Percentiles rank a stretch among this genome's conserved stretches.
These are phyloP conservation scores for Dascyllus trimaculatus DNA, from an alignment of 2,113 vertebrate species.

Conservation along the genomic window DNA sequence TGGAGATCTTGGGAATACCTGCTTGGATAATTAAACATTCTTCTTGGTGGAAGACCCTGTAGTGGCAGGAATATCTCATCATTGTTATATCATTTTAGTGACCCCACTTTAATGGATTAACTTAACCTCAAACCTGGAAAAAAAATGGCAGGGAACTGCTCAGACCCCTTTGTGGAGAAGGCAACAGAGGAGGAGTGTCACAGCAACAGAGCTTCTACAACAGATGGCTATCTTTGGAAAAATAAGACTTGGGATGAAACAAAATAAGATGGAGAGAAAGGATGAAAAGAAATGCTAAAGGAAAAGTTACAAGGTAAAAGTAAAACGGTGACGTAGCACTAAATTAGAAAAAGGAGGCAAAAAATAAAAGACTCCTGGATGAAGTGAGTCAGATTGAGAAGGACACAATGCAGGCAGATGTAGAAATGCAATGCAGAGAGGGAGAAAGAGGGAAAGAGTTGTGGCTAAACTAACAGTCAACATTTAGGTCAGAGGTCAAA, in stretches of 20 bases:
- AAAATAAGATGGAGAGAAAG: neutral
- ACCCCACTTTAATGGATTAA: constrained; percentile 15
- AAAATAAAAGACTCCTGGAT: neutral
- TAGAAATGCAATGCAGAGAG: constrained; percentile 5
- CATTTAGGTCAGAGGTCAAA: constrained; percentile 65
- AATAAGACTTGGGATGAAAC: neutral
- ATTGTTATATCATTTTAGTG: constrained; percentile 36
- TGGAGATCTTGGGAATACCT: constrained; percentile 43
- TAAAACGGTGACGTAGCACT: neutral
- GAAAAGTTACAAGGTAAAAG: neutral
- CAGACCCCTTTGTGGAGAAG: constrained; percentile 30
- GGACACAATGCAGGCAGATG: constrained; percentile 9
- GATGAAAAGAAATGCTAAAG: neutral
- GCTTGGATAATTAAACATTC: constrained; percentile 35
- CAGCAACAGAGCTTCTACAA: constrained; percentile 9
- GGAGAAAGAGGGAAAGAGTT: constrained; percentile 1
- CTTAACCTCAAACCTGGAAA: constrained; percentile 23
- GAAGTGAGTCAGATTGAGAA: neutral
- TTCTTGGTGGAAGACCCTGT: neutral
- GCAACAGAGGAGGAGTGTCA: constrained; percentile 38
- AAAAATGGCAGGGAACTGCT: constrained; percentile 25
- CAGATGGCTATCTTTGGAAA: neutral
- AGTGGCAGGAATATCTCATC: constrained; percentile 10
- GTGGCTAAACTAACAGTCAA: constrained; percentile 59
- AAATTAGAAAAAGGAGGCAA: neutral